A percentile compares a stretch with the other conserved stretches of the same genome.
phyloP scores from a whole-genome alignment of 2,888 invertebrate species.

The Cephus sareptanus region DNA sequence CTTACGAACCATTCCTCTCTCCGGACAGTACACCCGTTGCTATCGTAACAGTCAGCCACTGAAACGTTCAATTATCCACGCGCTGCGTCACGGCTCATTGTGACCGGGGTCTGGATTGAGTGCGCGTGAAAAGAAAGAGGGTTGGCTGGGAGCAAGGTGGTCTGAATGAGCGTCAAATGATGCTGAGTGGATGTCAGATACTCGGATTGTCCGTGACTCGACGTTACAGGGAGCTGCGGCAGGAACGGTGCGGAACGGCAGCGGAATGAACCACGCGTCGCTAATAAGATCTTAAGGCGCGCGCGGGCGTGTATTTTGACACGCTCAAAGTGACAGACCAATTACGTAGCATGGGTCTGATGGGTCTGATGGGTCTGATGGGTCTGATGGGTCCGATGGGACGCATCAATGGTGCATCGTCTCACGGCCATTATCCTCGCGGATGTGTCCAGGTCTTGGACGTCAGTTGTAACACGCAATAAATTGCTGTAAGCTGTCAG shows the following conservation, averaged over 20 bases:
- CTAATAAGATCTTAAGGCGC: slow-evolving; percentile 38
- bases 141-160: slow-evolving; percentile 17
- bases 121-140: slow-evolving; percentile 36
- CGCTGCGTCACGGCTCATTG: slow-evolving; percentile 45
- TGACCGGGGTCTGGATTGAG: slow-evolving; percentile 28
- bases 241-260: slow-evolving; percentile 22
- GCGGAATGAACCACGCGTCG: slow-evolving; percentile 37
- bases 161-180: slow-evolving; percentile 56
- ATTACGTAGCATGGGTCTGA: slow-evolving; percentile 32
- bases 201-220: slow-evolving; percentile 25
- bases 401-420: slow-evolving; percentile 1
- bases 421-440: slow-evolving; percentile 2
- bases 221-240: slow-evolving; percentile 18
- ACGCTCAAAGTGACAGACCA: slow-evolving; percentile 44
- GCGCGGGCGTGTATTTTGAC: slow-evolving; percentile 41
- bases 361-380: neutral
- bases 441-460: neutral
- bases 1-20: neutral
- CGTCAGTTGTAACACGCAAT: neutral
- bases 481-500: neutral
- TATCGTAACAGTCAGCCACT: slow-evolving; percentile 49
- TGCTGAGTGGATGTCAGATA: slow-evolving; percentile 42
- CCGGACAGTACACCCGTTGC: slow-evolving; percentile 41
- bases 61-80: slow-evolving; percentile 57
- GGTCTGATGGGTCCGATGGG: neutral